A percentile compares a stretch with the other conserved stretches of the same genome.
Evolutionary conservation across 2,797 vertebrate genomes (phyloP).

Genomic region (Hylomyscus alleni): DNA sequence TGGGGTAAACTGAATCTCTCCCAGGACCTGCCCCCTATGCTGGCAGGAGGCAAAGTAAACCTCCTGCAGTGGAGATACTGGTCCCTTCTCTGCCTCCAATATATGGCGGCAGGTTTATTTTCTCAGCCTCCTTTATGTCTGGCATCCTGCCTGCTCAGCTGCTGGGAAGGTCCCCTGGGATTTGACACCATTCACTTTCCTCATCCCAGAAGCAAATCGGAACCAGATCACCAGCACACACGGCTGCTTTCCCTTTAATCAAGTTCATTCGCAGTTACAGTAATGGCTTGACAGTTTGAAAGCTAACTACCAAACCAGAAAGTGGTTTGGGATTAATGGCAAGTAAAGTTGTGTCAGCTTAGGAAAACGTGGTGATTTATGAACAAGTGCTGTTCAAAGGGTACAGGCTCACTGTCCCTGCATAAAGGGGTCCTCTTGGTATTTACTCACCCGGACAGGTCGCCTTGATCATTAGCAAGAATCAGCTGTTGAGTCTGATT

Average conservation of each 20-base stretch:
- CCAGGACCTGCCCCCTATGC: too few species aligned
- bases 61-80: rapidly evolving
- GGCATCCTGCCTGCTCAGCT: neutral
- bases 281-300: constrained; percentile 42
- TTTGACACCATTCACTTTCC: too few species aligned
- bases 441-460: rapidly evolving
- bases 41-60: too few species aligned
- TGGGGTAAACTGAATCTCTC: rapidly evolving
- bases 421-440: rapidly evolving
- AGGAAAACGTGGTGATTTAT: neutral
- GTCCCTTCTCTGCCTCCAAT: rapidly evolving
- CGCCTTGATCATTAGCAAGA: neutral
- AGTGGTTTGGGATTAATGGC: neutral
- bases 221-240: neutral
- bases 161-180: neutral
- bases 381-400: neutral
- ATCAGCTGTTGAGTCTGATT: neutral
- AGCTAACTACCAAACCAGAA: neutral
- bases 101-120: rapidly evolving
- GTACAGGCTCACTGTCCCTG: rapidly evolving
- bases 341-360: neutral
- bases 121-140: neutral
- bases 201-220: neutral
- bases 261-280: neutral
- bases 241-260: neutral